A percentile compares a stretch with the other conserved stretches of the same genome.
phyloP scores from a whole-genome alignment of 2,888 invertebrate species.

The Cactoblastis cactorum region DNA sequence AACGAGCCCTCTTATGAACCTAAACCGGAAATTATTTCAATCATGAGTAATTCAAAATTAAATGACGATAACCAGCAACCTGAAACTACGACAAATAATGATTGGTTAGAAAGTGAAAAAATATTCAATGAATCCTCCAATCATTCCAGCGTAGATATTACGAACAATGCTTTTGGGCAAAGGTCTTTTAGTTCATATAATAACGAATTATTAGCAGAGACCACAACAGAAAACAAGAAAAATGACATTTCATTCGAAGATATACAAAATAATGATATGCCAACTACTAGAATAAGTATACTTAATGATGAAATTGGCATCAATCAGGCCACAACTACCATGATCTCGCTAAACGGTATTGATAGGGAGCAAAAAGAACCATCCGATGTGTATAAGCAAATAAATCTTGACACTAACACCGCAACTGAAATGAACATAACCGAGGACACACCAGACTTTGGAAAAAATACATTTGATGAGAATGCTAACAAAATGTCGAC shows the following conservation, averaged over 20 bases:
- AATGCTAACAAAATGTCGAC: not conserved
- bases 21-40: slow-evolving; percentile 47
- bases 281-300: not conserved
- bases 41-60: slow-evolving; percentile 30
- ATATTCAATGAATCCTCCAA: slow-evolving; percentile 18
- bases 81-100: slow-evolving; percentile 37
- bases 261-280: slow-evolving; percentile 27
- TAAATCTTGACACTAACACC: not conserved
- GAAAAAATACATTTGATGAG: not conserved
- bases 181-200: slow-evolving; percentile 48
- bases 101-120: slow-evolving; percentile 45
- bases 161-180: slow-evolving; percentile 32
- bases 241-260: slow-evolving; percentile 33
- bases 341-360: slow-evolving; percentile 14
- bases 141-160: slow-evolving; percentile 19
- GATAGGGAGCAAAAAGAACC: slow-evolving; percentile 17
- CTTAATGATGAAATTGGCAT: not conserved
- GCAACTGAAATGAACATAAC: not conserved
- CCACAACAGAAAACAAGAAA: slow-evolving; percentile 25
- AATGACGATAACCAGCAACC: slow-evolving; percentile 14
- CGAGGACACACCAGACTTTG: not conserved
- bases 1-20: slow-evolving; percentile 48
- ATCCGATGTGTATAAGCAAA: slow-evolving; percentile 10
- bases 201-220: slow-evolving; percentile 33
- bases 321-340: slow-evolving; percentile 24